These are phyloP conservation scores for Prochilodus magdalenae DNA, from an alignment of 2,113 vertebrate genomes.

Conservation along the genomic window DNA sequence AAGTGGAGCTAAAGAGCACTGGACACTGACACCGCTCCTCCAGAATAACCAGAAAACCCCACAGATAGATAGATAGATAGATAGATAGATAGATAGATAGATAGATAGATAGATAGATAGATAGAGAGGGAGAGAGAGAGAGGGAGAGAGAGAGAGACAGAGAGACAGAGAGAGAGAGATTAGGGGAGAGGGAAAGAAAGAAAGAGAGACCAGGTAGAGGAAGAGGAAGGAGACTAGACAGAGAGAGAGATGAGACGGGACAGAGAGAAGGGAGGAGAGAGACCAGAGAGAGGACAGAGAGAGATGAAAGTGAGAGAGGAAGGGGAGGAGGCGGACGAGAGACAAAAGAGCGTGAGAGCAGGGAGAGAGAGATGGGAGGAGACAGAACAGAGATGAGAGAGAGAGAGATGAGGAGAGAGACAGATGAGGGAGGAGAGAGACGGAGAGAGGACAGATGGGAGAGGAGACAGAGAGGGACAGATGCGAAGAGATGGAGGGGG, in stretches of 20 bases:
- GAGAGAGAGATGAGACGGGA: neutral
- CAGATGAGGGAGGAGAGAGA: too few relatives aligned
- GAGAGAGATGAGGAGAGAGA: too few relatives aligned
- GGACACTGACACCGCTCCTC: neutral
- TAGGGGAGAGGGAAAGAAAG: too few relatives aligned
- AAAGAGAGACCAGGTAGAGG: too few relatives aligned
- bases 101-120: neutral
- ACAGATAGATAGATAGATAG: neutral
- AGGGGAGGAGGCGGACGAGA: too few relatives aligned
- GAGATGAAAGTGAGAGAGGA: too few relatives aligned
- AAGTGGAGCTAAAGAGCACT: slow-evolving; percentile 14
- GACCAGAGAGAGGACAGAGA: neutral
- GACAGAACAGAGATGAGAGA: too few relatives aligned
- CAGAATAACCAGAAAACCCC: slow-evolving; percentile 8
- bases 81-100: neutral
- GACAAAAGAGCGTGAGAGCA: neutral
- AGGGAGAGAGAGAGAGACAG: neutral
- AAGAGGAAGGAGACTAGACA: too few relatives aligned
- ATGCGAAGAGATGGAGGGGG: too few relatives aligned
- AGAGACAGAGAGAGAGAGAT: neutral
- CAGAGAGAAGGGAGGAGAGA: neutral
- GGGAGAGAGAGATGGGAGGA: too few relatives aligned
- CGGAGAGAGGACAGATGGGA: too few relatives aligned
- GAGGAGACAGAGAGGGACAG: too few relatives aligned
- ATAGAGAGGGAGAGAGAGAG: neutral